Evolutionary conservation across 2,113 vertebrate genomes (phyloP).

Genomic region (Paedocypris sp.): DNA sequence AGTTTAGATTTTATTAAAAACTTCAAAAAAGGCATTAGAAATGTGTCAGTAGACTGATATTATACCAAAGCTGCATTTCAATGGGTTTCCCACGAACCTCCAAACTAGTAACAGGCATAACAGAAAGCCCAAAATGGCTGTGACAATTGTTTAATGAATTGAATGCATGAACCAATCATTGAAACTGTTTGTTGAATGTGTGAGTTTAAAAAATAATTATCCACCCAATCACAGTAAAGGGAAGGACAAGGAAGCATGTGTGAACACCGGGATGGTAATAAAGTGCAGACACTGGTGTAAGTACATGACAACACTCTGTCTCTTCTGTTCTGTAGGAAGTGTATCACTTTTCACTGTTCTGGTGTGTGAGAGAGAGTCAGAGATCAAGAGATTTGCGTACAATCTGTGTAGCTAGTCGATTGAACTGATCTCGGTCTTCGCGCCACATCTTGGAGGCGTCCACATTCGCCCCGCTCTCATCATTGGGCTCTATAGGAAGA

Average conservation of each 20-base stretch:
- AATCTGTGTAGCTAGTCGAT: conserved; percentile 80
- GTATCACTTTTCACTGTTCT: neutral
- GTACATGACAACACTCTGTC: neutral
- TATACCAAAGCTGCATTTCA: conserved; percentile 2
- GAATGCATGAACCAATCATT: neutral
- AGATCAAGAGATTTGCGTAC: conserved; percentile 82
- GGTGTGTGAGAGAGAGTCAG: conserved; percentile 46
- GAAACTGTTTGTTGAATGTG: neutral
- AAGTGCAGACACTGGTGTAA: conserved; percentile 21
- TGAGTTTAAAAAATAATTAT: neutral
- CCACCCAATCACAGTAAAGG: neutral
- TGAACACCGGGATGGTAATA: conserved; percentile 11
- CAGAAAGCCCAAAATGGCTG: neutral
- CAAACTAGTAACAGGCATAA: neutral
- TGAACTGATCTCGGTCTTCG: conserved; percentile 87
- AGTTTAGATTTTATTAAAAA: neutral
- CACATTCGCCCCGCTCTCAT: conserved; percentile 92
- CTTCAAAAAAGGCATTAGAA: neutral
- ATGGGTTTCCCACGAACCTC: neutral
- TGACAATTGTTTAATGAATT: neutral
- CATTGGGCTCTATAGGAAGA: conserved; percentile 83
- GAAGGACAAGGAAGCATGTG: neutral
- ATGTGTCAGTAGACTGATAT: conserved; percentile 1
- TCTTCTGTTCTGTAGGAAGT: conserved; percentile 26
- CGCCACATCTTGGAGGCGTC: conserved; percentile 98